Evolutionary conservation across 2,113 vertebrate species (phyloP).

Genomic region (Synchiropus splendidus): DNA sequence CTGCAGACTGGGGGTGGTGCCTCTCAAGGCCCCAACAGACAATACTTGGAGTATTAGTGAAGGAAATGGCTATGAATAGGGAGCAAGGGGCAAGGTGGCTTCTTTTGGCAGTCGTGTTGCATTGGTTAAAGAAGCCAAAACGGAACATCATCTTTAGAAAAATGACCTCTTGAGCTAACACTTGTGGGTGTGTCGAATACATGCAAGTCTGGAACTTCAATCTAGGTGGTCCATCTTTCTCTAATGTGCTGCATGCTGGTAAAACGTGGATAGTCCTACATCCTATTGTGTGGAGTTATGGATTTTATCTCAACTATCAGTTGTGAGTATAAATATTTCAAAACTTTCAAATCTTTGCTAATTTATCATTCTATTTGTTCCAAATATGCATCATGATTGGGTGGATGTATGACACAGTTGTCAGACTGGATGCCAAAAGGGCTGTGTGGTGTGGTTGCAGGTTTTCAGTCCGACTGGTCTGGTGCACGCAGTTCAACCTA

Average conservation of each 20-base stretch:
- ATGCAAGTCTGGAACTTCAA: constrained; percentile 18
- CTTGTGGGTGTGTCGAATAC: constrained; percentile 39
- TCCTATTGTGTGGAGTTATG: no score
- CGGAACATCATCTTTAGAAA: constrained; percentile 56
- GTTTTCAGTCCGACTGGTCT: no score
- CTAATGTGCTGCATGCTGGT: constrained; percentile 11
- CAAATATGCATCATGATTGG: no score
- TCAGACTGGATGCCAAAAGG: no score
- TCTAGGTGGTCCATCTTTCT: constrained; percentile 18
- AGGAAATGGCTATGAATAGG: constrained; percentile 72
- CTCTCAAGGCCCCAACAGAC: constrained; percentile 66
- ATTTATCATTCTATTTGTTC: no score
- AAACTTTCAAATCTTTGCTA: no score
- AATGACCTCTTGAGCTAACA: constrained; percentile 33
- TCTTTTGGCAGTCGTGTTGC: constrained; percentile 50
- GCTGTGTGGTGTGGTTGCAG: no score
- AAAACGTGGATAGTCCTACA: no score
- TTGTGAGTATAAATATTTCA: no score
- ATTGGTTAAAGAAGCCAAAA: constrained; percentile 58
- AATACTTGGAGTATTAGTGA: constrained; percentile 70
- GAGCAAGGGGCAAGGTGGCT: constrained; percentile 58
- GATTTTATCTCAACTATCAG: no score
- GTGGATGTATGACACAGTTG: no score
- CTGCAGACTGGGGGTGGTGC: constrained; percentile 60
- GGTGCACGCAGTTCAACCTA: no score